Evolutionary conservation across 2,888 invertebrate genomes (phyloP).

Genomic region (Protodeltote pygarga): DNA sequence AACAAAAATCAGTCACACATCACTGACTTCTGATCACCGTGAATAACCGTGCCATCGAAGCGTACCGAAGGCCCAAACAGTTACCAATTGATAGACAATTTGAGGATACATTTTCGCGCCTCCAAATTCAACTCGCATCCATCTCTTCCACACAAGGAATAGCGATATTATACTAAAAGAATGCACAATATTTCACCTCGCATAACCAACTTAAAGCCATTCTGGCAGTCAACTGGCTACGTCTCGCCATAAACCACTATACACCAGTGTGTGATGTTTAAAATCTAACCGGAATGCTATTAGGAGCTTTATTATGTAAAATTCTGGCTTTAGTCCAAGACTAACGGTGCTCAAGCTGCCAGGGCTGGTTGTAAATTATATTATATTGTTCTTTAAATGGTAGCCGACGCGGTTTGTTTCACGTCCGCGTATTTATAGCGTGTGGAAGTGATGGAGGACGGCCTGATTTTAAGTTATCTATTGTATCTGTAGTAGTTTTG

Average conservation of each 20-base stretch:
- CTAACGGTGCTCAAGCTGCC: conserved; percentile 49
- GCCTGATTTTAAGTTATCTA: not conserved
- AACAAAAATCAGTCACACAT: too few relatives aligned
- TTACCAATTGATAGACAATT: too few relatives aligned
- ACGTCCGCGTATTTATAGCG: conserved; percentile 35
- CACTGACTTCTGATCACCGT: too few relatives aligned
- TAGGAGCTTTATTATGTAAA: conserved; percentile 64
- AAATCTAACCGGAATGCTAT: conserved; percentile 57
- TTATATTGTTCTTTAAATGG: conserved; percentile 69
- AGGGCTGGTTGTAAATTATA: conserved; percentile 61
- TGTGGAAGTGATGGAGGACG: conserved; percentile 34
- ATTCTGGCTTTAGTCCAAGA: conserved; percentile 59
- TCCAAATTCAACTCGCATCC: too few relatives aligned
- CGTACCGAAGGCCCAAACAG: too few relatives aligned
- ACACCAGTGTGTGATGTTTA: conserved; percentile 48
- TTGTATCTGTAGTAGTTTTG: too few relatives aligned
- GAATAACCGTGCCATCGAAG: too few relatives aligned
- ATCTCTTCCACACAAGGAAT: not conserved
- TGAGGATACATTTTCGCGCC: too few relatives aligned
- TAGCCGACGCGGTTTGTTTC: conserved; percentile 46
- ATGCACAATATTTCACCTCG: conserved; percentile 31
- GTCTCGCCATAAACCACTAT: conserved; percentile 27
- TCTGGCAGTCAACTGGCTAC: conserved; percentile 30
- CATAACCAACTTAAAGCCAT: conserved; percentile 16
- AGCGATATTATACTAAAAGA: conserved; percentile 17